Conservation (phyloP, 37 sponge, comb jelly and placozoan genomes). For the Halisarca cf. caerulea region DNA sequence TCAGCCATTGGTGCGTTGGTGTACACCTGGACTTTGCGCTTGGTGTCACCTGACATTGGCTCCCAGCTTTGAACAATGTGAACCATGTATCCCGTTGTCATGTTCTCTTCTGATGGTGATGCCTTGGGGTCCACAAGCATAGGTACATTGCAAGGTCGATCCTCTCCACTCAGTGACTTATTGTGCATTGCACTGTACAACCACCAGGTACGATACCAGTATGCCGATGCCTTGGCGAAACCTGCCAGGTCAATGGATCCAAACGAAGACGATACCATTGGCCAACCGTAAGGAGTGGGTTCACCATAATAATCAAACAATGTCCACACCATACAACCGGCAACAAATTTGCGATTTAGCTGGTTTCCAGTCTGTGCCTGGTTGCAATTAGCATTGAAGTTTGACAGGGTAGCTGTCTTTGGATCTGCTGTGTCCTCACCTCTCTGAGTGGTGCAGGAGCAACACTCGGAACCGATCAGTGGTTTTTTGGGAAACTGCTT, state of each 20-base stretch:
- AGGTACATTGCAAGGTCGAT: conserved; percentile 38
- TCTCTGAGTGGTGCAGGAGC: conserved; percentile 24
- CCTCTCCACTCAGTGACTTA: conserved; percentile 16
- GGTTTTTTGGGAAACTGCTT: conserved; percentile 44
- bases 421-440: conserved; percentile 37
- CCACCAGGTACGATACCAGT: conserved; percentile 69
- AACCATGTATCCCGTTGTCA: conserved; percentile 36
- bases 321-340: conserved; percentile 68
- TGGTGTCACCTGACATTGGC: neutral
- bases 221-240: conserved; percentile 64
- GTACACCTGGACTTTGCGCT: conserved; percentile 45
- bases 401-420: neutral
- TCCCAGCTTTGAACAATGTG: conserved; percentile 61
- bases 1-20: conserved; percentile 61
- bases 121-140: conserved; percentile 33
- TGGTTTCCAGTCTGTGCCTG: conserved; percentile 33
- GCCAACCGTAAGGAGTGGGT: conserved; percentile 50
- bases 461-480: conserved; percentile 24
- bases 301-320: conserved; percentile 62
- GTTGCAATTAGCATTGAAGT: conserved; percentile 54
- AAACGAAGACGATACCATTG: conserved; percentile 53
- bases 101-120: conserved; percentile 20
- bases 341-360: conserved; percentile 50
- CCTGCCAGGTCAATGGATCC: conserved; percentile 69
- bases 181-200: conserved; percentile 46